Evolutionary conservation across 2,113 vertebrate species (phyloP), one percentile per base, ranked within the genome.

Genomic region (Diadophis punctatus): DNA sequence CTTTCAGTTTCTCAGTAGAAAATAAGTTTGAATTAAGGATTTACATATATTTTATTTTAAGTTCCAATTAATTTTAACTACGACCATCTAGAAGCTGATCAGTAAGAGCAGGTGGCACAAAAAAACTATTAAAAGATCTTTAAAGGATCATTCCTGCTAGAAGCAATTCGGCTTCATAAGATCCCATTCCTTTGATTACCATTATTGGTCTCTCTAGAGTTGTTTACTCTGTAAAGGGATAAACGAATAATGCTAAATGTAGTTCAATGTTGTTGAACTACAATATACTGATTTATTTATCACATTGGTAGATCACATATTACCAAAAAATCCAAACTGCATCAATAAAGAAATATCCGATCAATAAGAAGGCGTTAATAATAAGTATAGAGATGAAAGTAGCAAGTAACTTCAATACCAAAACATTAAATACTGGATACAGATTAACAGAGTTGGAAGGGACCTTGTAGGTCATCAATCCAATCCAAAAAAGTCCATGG

Each of bases 31-130:
- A 85, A 80, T 89, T 92, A 87, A 90, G 23, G 93, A 93, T 93
- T n/a, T 93, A 88, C 89, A 55, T 58, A 25, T 89, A n/a, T 90
- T 58, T 84, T 58, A 22, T 85, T 25, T 84, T 18, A 5, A 95
- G 91, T 92, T 56, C 3, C 88, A 0, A 91, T 94, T 93, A 12
- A 0, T 6, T 90, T 22, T 14, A 90, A 90, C 88, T 93, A 88
- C 91, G 90, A 92, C 53, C 55, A 55, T 0, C 0, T 0, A 74
- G 86, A 94, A 92, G 48, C 58, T 43, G 60, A 89, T 68, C 88
- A 85, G 18, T 94, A 95, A 88, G 94, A 53, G 0, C 9, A 93
- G 49, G 68, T 93, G 85, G 92, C 94, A 91, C 63, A 27, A 80
- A 80, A 63, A 63, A 39, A 20, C 18, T 34, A 74, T 74, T 39